Evolutionary conservation across 2,113 vertebrate genomes (phyloP).

Genomic region (Triplophysa dalaica): DNA sequence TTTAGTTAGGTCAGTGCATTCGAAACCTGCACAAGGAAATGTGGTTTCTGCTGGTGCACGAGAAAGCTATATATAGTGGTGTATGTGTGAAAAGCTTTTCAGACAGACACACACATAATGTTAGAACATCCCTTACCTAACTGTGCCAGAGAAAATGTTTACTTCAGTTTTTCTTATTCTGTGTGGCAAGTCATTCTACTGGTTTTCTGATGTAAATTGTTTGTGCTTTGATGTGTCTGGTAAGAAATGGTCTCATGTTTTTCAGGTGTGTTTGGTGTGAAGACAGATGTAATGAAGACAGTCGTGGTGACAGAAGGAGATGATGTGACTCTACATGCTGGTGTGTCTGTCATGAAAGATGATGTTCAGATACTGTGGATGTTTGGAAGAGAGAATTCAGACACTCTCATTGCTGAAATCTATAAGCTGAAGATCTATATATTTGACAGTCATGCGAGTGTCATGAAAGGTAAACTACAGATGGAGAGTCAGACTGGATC

Average conservation of each 20-base stretch:
- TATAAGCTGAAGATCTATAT: not conserved
- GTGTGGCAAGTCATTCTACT: not conserved
- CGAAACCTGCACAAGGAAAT: not conserved
- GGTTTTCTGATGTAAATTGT: not conserved
- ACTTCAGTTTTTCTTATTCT: not conserved
- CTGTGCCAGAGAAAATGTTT: not conserved
- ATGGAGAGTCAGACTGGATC: slow-evolving; percentile 5
- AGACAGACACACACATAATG: not conserved
- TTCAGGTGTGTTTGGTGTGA: not conserved
- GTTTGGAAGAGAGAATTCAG: not conserved
- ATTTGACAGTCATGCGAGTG: not conserved
- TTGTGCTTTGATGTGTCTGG: not conserved
- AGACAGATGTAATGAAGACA: not conserved
- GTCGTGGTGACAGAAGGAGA: not conserved
- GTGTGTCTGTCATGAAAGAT: not conserved
- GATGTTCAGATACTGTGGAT: slow-evolving; percentile 11
- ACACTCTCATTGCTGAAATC: slow-evolving; percentile 19
- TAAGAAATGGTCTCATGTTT: not conserved
- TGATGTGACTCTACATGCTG: not conserved
- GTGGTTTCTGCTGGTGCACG: not conserved
- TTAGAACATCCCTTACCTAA: too few relatives aligned
- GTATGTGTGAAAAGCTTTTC: not conserved
- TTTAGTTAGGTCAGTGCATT: too few relatives aligned
- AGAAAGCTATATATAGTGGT: too few relatives aligned
- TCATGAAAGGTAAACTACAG: not conserved